Evolutionary conservation across 2,113 vertebrate genomes (phyloP).

Genomic region (Pachyramphus minor): DNA sequence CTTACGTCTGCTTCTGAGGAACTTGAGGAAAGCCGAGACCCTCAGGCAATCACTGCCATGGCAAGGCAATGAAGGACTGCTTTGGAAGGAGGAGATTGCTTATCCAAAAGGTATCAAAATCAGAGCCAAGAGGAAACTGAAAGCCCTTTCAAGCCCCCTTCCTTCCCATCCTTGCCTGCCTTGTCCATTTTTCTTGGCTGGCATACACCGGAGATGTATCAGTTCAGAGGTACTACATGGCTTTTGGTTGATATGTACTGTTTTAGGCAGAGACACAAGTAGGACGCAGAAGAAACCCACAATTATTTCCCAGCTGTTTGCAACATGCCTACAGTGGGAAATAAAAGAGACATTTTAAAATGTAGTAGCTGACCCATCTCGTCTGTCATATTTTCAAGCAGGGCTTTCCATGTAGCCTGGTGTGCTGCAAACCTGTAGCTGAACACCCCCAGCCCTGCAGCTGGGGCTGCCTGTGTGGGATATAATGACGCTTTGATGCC

Average conservation of each 20-base stretch:
- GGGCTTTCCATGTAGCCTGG: not conserved
- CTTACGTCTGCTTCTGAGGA: not conserved
- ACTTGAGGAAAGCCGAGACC: not conserved
- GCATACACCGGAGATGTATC: too few relatives aligned
- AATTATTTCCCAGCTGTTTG: not conserved
- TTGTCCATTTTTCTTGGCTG: not conserved
- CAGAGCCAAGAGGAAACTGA: not conserved
- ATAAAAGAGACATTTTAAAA: not conserved
- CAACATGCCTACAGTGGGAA: not conserved
- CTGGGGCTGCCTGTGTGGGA: not conserved
- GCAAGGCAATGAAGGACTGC: not conserved
- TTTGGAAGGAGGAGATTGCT: not conserved
- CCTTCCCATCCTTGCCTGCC: not conserved
- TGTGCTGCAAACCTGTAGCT: not conserved
- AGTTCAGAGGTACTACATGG: not conserved
- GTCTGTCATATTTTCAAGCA: not conserved
- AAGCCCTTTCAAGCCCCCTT: not conserved
- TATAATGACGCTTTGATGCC: not conserved
- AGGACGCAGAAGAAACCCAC: not conserved
- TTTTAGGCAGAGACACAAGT: not conserved
- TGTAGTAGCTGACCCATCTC: not conserved
- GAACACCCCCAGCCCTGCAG: not conserved
- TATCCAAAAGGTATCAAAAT: not conserved
- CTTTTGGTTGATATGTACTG: not conserved
- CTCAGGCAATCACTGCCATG: rapidly evolving